Conservation (phyloP, 2,113 vertebrate species). For the Sclerurus mexicanus region DNA sequence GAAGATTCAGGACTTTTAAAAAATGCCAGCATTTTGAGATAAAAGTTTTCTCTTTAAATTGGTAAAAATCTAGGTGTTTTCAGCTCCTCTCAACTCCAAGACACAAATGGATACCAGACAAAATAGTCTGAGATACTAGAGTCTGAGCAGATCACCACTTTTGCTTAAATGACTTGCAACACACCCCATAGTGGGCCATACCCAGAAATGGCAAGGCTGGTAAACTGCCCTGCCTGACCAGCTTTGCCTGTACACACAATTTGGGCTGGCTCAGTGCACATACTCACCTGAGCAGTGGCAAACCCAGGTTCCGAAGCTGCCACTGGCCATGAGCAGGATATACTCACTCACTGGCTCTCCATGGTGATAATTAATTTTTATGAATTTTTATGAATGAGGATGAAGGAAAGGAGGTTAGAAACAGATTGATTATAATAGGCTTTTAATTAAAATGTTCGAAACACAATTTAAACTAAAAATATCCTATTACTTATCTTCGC, state of each 20-base stretch:
- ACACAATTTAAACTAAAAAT: constrained; percentile 31
- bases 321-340: not conserved
- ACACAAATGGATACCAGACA: not conserved
- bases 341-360: not conserved
- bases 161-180: not conserved
- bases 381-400: not conserved
- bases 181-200: rapidly evolving
- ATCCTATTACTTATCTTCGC: not conserved
- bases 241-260: rapidly evolving
- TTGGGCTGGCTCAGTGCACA: rapidly evolving
- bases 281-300: rapidly evolving
- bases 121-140: not conserved
- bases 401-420: not conserved
- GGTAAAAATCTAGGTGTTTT: not conserved
- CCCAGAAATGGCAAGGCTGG: not conserved
- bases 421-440: constrained; percentile 7
- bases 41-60: not conserved
- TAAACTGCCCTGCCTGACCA: not conserved
- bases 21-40: not conserved
- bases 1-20: not conserved
- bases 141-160: not conserved
- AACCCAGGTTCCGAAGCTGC: not conserved
- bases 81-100: not conserved
- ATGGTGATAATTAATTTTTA: not conserved
- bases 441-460: constrained; percentile 36